Evolutionary conservation across 1,140 invertebrate genomes (phyloP), one percentile per base, ranked within the genome.

Genomic region (Probaryconus sp.): DNA sequence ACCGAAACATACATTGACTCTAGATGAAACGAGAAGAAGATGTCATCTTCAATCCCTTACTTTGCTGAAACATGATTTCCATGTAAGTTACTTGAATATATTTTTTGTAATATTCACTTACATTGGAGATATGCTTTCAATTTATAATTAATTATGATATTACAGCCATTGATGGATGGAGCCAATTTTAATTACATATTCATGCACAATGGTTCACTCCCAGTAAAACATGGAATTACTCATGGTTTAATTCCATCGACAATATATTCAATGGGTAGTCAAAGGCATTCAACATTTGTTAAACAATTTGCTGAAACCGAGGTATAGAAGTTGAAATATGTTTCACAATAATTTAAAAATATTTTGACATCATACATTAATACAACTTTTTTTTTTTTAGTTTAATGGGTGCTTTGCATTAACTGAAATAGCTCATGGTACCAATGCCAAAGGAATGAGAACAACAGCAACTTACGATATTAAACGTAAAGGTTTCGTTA

Each of bases 341-440:
- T n/a, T n/a, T n/a, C n/a, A n/a, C n/a, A n/a, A n/a, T n/a, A n/a
- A n/a, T n/a, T n/a, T n/a, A n/a, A n/a, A n/a, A n/a, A n/a, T n/a
- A n/a, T n/a, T n/a, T n/a, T n/a, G 17, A 16, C 20, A 53, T 31
- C 7, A n/a, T 5, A 35, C 31, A 48, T 17, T 42, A 30, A 50
- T 61, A 24, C 51, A 55, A 63, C n/a, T 42, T 17, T 35, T 30
- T 20, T 40, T 60, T 71, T 71, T 63, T 20, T 74, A 92, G 91
- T 90, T 93, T 16, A 87, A 92, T 40, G 93, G 95, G 1, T 96
- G 94, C 81, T 93, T 98, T 85, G 94, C 95, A 1, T 84, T 99
- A 43, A 99, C 97, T 9, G 97, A 99, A 89, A 90, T 98, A 17
- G 91, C 94, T 30, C 97, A 99, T 89, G 97, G 97, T 0, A 97